These are phyloP conservation scores for Zophobas morio DNA, from an alignment of 1,140 invertebrate species.

Conservation along the genomic window DNA sequence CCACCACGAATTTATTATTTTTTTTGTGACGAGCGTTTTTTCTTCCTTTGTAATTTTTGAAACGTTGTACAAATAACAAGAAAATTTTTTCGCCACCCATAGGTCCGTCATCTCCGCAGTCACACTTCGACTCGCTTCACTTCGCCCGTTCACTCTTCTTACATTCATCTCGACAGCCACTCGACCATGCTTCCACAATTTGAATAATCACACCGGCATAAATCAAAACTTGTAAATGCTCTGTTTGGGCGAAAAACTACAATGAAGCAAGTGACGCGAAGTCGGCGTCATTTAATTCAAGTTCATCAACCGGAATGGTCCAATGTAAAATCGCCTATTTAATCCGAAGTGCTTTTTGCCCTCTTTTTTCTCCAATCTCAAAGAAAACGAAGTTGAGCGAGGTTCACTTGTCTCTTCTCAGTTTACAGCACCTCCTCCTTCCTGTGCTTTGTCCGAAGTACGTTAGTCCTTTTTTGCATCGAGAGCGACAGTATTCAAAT, in stretches of 20 bases:
- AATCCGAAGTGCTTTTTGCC: neutral
- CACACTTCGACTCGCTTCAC: conserved; percentile 36
- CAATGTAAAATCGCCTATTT: neutral
- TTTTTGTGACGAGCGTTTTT: too few relatives aligned
- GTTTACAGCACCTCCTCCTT: conserved; percentile 29
- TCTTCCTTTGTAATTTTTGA: too few relatives aligned
- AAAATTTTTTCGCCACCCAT: neutral
- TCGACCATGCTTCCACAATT: conserved; percentile 30
- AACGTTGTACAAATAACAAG: too few relatives aligned
- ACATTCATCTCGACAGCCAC: neutral
- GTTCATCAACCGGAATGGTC: conserved; percentile 11
- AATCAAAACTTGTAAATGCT: conserved; percentile 12
- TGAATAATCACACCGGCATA: conserved; percentile 21
- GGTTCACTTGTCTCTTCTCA: conserved; percentile 39
- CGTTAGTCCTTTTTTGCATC: conserved; percentile 33
- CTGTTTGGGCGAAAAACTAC: conserved; percentile 1
- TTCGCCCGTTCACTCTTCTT: conserved; percentile 9
- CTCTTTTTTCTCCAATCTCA: neutral
- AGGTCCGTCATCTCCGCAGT: conserved; percentile 6
- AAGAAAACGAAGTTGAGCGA: conserved; percentile 40
- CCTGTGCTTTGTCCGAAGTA: conserved; percentile 27
- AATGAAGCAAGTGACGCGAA: neutral
- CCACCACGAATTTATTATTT: too few relatives aligned
- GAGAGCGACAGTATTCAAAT: conserved; percentile 41
- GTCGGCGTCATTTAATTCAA: conserved; percentile 2